Conservation (phyloP, 2,797 vertebrate species). For the Sphenodon punctatus region DNA sequence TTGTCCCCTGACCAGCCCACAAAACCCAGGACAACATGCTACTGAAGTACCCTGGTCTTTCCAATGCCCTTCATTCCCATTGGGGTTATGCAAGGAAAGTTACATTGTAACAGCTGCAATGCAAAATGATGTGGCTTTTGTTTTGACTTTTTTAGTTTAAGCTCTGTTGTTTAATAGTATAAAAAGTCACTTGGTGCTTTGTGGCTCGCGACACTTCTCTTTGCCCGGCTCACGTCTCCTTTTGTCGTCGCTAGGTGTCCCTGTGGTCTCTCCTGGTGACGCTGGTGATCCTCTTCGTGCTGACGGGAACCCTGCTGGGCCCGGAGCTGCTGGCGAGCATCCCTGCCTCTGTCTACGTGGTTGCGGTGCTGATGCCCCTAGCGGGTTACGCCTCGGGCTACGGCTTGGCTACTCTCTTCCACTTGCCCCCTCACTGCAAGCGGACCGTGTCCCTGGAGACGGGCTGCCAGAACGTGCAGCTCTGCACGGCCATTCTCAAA, state of each 20-base stretch:
- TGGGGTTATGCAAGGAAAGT: no score
- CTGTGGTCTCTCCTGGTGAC: slow-evolving; percentile 94
- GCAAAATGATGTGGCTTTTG: neutral
- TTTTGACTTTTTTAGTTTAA: neutral
- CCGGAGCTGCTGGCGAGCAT: slow-evolving; percentile 90
- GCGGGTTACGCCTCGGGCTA: slow-evolving; percentile 91
- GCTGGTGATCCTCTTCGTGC: slow-evolving; percentile 91
- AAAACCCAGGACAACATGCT: neutral
- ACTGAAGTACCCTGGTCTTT: neutral
- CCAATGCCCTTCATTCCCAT: neutral
- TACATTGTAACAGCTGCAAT: neutral
- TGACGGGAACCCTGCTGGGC: slow-evolving; percentile 95
- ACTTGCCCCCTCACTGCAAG: slow-evolving; percentile 87
- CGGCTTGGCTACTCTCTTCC: slow-evolving; percentile 87
- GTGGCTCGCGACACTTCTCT: no score
- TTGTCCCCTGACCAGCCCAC: no score
- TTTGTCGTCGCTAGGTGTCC: slow-evolving; percentile 81
- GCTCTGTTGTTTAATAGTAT: neutral
- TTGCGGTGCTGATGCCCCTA: slow-evolving; percentile 93
- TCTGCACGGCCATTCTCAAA: slow-evolving; percentile 96
- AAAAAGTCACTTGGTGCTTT: no score
- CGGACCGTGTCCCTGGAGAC: slow-evolving; percentile 94
- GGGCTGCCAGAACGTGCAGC: slow-evolving; percentile 96
- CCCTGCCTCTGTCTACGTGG: slow-evolving; percentile 87
- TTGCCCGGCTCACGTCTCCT: neutral